Evolutionary conservation across 2,113 vertebrate species (phyloP).

Genomic region (Grus americana): DNA sequence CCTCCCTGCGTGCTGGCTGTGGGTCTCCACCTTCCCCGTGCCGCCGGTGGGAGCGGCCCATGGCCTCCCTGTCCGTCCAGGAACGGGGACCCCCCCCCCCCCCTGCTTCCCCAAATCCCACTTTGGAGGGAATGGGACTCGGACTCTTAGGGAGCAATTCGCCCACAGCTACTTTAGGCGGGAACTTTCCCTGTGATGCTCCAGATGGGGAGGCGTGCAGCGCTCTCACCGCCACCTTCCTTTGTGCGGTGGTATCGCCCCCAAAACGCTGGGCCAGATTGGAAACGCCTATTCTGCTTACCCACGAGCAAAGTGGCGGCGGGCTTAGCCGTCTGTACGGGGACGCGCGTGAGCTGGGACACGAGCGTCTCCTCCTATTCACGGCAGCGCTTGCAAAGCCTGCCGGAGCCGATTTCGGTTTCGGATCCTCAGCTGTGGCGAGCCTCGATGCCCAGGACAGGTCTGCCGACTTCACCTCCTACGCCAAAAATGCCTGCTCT

Average conservation of each 20-base stretch:
- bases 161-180: no score
- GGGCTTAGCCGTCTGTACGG: not conserved
- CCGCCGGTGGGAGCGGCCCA: fast-evolving
- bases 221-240: not conserved
- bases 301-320: fast-evolving
- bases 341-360: not conserved
- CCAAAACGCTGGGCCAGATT: fast-evolving
- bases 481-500: not conserved
- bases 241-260: no score
- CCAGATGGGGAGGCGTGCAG: fast-evolving
- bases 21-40: not conserved
- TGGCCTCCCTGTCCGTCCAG: fast-evolving
- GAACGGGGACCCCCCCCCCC: not conserved
- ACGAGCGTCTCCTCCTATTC: not conserved
- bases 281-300: fast-evolving
- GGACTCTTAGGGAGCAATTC: not conserved
- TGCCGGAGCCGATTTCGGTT: fast-evolving
- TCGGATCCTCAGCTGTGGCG: not conserved
- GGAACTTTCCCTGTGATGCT: not conserved
- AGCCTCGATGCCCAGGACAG: not conserved
- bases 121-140: no score
- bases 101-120: fast-evolving
- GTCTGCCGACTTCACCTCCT: not conserved
- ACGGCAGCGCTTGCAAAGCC: not conserved
- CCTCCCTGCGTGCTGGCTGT: fast-evolving